Evolutionary conservation across 2,797 vertebrate species (phyloP), one percentile per base, ranked within the genome.

Genomic region (Chelidonichthys spinosus): DNA sequence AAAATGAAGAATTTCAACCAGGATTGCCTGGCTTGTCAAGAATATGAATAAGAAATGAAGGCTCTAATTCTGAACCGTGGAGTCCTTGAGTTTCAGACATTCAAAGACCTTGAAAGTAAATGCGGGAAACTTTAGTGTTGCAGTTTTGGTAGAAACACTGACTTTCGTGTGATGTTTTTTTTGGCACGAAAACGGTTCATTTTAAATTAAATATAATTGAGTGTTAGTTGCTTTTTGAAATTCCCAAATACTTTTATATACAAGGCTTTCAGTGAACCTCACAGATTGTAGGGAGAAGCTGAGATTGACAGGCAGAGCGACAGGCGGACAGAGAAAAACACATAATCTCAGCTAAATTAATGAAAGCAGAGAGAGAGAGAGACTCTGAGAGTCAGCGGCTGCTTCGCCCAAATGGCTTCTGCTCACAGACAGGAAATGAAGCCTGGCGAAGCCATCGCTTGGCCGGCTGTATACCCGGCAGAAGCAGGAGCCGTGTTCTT

Each of bases 371-470:
- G 77, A 67, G 71, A 69, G 77, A 67, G 71, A 25, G 25, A 79
- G 76, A 71, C 52, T 66, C 39, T 2, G 32, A 61, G 79, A 77
- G 65, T 69, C 76, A 14, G 70, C 43, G 63, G 70, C 83, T 78
- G 71, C 74, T 70, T 69, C 61, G 61, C 85, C 79, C 78, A 78
- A 86, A 87, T 72, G 81, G 74, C 82, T 83, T 10, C 76, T 2
- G 49, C 79, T 78, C 84, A 44, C 69, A 78, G 79, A 84, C 86
- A 87, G 90, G 87, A 90, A 89, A 87, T 89, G 85, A 90, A 89
- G 69, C 63, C 80, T 62, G 74, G 53, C 69, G 66, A 69, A 72
- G 71, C 65, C 36, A 8, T 25, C 36, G 53, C 69, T 74, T 61
- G 80, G 80, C 69, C 3, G 63, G 64, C 53, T 76, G 82, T 87